Percentiles rank a stretch among this genome's conserved stretches.
These are phyloP conservation scores for Falco columbarius DNA, from an alignment of 2,797 vertebrate species.

Conservation along the genomic window DNA sequence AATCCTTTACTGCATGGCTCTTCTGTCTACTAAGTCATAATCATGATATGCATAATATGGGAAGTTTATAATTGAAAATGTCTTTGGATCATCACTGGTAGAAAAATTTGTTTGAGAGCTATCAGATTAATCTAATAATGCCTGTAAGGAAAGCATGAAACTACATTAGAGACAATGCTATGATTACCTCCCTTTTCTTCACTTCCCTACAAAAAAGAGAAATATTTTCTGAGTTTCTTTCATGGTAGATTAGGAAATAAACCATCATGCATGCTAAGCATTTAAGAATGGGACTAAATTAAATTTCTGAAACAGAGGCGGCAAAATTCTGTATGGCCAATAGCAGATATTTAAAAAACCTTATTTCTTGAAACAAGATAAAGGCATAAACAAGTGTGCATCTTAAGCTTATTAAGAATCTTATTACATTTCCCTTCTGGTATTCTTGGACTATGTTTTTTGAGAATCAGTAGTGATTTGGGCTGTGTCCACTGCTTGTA, in stretches of 20 bases:
- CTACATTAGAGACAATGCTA: slow-evolving; percentile 22
- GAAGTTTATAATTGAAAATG: slow-evolving; percentile 34
- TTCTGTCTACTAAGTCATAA: not conserved
- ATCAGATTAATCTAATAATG: slow-evolving; percentile 29
- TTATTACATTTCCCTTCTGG: not conserved
- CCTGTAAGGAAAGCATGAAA: slow-evolving; percentile 35
- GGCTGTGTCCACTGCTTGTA: not conserved
- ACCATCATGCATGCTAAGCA: not conserved
- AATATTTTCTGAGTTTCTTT: slow-evolving; percentile 23
- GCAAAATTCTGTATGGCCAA: not conserved
- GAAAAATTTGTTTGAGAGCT: slow-evolving; percentile 34
- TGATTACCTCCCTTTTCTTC: not conserved
- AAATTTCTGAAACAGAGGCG: not conserved
- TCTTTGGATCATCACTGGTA: slow-evolving; percentile 19
- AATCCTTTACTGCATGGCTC: not conserved
- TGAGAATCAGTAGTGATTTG: not conserved
- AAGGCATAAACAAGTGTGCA: not conserved
- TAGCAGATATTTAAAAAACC: not conserved
- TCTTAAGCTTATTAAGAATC: not conserved
- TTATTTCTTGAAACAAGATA: not conserved
- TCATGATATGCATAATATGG: not conserved
- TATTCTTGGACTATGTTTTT: not conserved
- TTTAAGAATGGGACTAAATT: slow-evolving; percentile 5
- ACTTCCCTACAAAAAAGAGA: not conserved
- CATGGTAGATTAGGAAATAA: slow-evolving; percentile 41